Percentiles rank a stretch among this genome's conserved stretches.
Evolutionary conservation across 2,113 vertebrate species (phyloP).

Genomic region (Cebidichthys violaceus): DNA sequence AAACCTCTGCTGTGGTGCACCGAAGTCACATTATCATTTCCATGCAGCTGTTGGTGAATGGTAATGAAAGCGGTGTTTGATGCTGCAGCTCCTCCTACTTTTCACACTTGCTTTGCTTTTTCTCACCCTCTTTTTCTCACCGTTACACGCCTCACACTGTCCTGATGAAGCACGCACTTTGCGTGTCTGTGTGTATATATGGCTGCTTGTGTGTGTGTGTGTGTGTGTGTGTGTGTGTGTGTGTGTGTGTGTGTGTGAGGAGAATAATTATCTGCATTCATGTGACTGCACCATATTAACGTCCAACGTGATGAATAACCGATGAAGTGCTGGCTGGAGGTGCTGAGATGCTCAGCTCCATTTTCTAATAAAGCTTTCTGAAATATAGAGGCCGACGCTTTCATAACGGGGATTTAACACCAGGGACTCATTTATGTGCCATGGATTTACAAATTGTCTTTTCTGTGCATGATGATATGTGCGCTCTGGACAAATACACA

Average conservation of each 20-base stretch:
- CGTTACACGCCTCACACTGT: conserved; percentile 11
- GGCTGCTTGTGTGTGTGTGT: conserved; percentile 11
- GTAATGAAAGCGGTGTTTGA: neutral
- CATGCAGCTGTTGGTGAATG: neutral
- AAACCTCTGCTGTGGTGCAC: neutral
- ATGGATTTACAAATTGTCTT: neutral
- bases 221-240: conserved; percentile 30
- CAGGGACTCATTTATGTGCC: neutral
- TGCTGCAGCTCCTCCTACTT: neutral
- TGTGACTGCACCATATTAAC: conserved; percentile 40
- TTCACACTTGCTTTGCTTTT: conserved; percentile 14
- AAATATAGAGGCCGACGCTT: neutral
- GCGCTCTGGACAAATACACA: neutral
- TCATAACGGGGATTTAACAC: neutral
- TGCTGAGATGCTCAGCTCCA: neutral
- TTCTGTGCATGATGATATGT: neutral
- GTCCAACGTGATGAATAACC: conserved; percentile 40
- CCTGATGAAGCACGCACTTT: conserved; percentile 12
- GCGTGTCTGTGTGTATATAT: neutral
- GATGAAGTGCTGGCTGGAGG: conserved; percentile 21
- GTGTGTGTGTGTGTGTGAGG: conserved; percentile 33
- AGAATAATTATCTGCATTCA: conserved; percentile 47
- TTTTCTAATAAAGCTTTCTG: conserved; percentile 4
- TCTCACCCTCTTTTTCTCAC: conserved; percentile 5
- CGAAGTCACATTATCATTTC: neutral